Evolutionary conservation across 2,113 vertebrate species (phyloP), one percentile per base, ranked within the genome.

Genomic region (Pipa parva): DNA sequence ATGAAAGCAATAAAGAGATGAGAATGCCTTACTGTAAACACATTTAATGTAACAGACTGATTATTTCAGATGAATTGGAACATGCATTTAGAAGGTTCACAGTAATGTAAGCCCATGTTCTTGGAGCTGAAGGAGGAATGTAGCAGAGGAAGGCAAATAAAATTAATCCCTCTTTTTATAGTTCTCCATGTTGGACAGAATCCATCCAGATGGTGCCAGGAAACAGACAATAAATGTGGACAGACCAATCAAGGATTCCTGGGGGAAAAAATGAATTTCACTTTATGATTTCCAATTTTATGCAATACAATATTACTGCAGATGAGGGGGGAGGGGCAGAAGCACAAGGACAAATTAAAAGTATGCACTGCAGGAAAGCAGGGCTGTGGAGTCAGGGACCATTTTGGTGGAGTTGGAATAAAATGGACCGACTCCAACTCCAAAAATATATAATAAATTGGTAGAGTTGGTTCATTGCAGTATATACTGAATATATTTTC

Each of bases 81-180:
- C 51, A 57, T 59, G 65, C 65, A 57, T 60, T 27, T 33, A 45
- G 11, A 7, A 13, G 33, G 49, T 52, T 55, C 56, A 3, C 10
- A 21, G n/a, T 13, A 2, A 2, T 15, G 2, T 1, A 5, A 13
- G 21, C 15, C 29, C 26, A 17, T 9, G 9, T 15, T 50, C 11
- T 6, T 63, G 28, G 7, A 4, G 17, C 45, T 51, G 56, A 29
- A 45, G 42, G 7, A 26, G 66, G 66, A 69, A 69, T 69, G 66
- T 51, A 29, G 18, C 2, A 54, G 33, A 13, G 15, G 6, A 1
- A 17, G 8, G 48, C 8, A 28, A 45, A 20, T 8, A 24, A 7
- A 1, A 25, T 85, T 68, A 85, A 3, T 79, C 76, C 48, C 56
- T 60, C 46, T 75, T 78, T 76, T 78, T 83, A 75, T 83, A 85